Conservation (phyloP, 1,140 invertebrate genomes). For the Tyrophagus putrescentiae region DNA sequence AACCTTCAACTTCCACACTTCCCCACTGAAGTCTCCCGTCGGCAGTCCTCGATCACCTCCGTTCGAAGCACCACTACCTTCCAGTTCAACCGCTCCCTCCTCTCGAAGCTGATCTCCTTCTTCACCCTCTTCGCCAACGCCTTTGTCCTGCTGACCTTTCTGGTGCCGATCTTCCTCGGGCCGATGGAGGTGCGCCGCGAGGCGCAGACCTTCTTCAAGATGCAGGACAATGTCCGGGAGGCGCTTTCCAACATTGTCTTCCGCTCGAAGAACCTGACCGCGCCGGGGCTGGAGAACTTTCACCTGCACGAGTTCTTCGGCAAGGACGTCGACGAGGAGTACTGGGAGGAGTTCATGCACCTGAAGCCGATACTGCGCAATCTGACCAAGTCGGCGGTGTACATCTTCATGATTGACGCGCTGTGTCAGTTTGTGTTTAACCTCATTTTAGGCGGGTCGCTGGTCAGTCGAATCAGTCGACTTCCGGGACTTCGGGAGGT, state of each 20-base stretch:
- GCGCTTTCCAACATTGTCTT: background rate
- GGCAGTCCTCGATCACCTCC: too few relatives aligned
- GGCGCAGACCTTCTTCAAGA: background rate
- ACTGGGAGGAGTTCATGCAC: background rate
- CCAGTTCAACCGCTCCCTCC: too few relatives aligned
- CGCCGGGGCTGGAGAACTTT: background rate
- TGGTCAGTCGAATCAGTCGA: background rate
- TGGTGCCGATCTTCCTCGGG: background rate
- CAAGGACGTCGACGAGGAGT: background rate
- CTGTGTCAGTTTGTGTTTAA: background rate
- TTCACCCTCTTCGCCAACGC: too few relatives aligned
- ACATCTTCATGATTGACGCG: background rate
- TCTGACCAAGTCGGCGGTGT: background rate
- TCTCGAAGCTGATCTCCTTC: too few relatives aligned
- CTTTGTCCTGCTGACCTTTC: background rate
- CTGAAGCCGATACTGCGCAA: conserved; percentile 1
- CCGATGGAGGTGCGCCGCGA: background rate
- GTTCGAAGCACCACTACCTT: too few relatives aligned
- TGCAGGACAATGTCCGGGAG: background rate
- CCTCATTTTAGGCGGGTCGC: background rate
- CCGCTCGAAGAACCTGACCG: background rate
- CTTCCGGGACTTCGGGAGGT: background rate
- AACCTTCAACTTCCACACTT: too few relatives aligned
- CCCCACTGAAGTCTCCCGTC: too few relatives aligned
- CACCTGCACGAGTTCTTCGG: background rate